These are phyloP conservation scores for Tetragonisca angustula DNA, from an alignment of 2,888 invertebrate species.

Conservation along the genomic window DNA sequence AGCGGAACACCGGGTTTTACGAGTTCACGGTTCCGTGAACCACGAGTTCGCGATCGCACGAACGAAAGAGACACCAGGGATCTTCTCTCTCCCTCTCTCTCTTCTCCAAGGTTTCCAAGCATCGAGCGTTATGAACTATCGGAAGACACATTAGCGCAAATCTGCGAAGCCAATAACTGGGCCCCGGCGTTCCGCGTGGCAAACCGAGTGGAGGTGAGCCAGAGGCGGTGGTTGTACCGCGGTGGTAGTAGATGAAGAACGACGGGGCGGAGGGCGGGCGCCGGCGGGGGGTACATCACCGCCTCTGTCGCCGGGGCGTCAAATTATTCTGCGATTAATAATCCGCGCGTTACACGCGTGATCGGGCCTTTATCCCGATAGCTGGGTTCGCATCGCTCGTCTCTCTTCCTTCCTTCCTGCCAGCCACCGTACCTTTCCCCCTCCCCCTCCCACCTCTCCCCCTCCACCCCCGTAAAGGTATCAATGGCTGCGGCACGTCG, in stretches of 20 bases:
- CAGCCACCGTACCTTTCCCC: slow-evolving; percentile 34
- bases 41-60: slow-evolving; percentile 19
- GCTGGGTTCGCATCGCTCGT: slow-evolving; percentile 51
- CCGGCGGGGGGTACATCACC: slow-evolving; percentile 55
- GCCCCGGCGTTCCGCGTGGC: slow-evolving; percentile 68
- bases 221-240: slow-evolving; percentile 41
- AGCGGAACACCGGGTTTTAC: slow-evolving; percentile 62
- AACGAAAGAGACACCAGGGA: neutral
- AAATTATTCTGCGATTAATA: slow-evolving; percentile 83
- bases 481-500: slow-evolving; percentile 68
- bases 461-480: slow-evolving; percentile 56
- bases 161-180: slow-evolving; percentile 82
- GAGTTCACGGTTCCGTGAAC: slow-evolving; percentile 75
- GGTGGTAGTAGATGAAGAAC: slow-evolving; percentile 55
- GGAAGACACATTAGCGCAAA: slow-evolving; percentile 82
- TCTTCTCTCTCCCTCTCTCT: neutral
- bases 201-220: slow-evolving; percentile 17
- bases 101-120: slow-evolving; percentile 26
- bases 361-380: slow-evolving; percentile 76
- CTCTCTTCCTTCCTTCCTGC: slow-evolving; percentile 70
- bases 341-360: slow-evolving; percentile 82
- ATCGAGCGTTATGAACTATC: slow-evolving; percentile 77
- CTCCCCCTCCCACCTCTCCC: neutral
- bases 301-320: slow-evolving; percentile 73
- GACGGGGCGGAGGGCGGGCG: slow-evolving; percentile 48